Percentiles rank a stretch among this genome's conserved stretches.
Conservation (phyloP, 2,797 vertebrate species). For the Eurystomus glaucurus region DNA sequence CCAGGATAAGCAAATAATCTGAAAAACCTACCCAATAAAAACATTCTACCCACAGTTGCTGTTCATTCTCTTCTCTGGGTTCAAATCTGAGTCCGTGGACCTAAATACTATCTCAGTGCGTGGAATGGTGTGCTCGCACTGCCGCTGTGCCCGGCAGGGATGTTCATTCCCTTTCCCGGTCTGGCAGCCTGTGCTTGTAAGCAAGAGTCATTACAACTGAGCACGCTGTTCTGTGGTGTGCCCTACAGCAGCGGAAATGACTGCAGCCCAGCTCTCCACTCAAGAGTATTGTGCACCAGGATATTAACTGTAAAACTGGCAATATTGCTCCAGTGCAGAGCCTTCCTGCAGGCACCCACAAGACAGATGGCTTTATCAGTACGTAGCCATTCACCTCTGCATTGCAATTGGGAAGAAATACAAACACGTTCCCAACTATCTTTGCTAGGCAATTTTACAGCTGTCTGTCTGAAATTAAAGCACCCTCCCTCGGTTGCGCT, state of each 20-base stretch:
- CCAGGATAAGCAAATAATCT: not conserved
- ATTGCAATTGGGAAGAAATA: constrained; percentile 37
- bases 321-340: constrained; percentile 49
- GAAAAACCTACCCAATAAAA: not conserved
- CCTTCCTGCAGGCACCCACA: constrained; percentile 42
- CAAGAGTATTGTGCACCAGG: constrained; percentile 34
- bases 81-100: not conserved
- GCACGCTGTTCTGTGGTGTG: not conserved
- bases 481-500: constrained; percentile 48
- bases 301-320: constrained; percentile 54
- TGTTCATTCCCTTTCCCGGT: not conserved
- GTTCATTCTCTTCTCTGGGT: not conserved
- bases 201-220: not conserved
- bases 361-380: constrained; percentile 67
- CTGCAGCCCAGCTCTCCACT: not conserved
- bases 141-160: not conserved
- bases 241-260: not conserved
- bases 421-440: constrained; percentile 35
- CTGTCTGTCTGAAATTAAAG: constrained; percentile 49
- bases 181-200: constrained; percentile 14
- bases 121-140: not conserved
- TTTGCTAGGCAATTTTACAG: constrained; percentile 61
- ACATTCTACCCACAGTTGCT: not conserved
- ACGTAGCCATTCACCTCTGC: constrained; percentile 49
- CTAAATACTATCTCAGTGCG: not conserved